Percentiles rank a stretch among this genome's conserved stretches.
These are phyloP conservation scores for Rhinogobio ventralis DNA, from an alignment of 2,797 vertebrate species.

Conservation along the genomic window DNA sequence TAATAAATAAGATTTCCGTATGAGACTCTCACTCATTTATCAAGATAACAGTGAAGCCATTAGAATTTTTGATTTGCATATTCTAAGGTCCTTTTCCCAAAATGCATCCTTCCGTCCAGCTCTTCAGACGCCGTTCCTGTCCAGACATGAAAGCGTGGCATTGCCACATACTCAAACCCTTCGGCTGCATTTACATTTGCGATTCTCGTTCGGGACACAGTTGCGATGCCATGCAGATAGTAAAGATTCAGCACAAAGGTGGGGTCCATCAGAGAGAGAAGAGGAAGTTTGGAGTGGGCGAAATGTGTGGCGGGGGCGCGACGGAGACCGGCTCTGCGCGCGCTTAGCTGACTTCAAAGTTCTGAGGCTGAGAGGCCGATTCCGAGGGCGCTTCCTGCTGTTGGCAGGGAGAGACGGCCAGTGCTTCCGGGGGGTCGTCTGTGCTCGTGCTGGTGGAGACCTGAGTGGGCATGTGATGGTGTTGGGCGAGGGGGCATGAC, in stretches of 20 bases:
- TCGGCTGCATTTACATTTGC: slow-evolving; percentile 73
- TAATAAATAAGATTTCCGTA: slow-evolving; percentile 44
- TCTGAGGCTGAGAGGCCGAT: slow-evolving; percentile 77
- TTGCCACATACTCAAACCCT: slow-evolving; percentile 58
- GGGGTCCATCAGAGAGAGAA: slow-evolving; percentile 60
- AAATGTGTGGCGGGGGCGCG: slow-evolving; percentile 63
- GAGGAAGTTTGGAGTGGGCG: slow-evolving; percentile 56
- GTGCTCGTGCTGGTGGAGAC: slow-evolving; percentile 91
- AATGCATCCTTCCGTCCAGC: slow-evolving; percentile 41
- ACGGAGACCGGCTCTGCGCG: slow-evolving; percentile 86
- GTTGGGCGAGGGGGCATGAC: slow-evolving; percentile 72
- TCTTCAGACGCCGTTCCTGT: slow-evolving; percentile 54
- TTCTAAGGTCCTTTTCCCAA: slow-evolving; percentile 52
- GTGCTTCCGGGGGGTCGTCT: slow-evolving; percentile 76
- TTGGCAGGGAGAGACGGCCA: slow-evolving; percentile 48
- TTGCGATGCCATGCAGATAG: slow-evolving; percentile 89
- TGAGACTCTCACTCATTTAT: slow-evolving; percentile 41
- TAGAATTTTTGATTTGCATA: slow-evolving; percentile 56
- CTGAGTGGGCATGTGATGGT: slow-evolving; percentile 77
- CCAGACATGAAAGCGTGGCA: slow-evolving; percentile 43
- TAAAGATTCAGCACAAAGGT: slow-evolving; percentile 69
- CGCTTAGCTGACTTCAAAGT: slow-evolving; percentile 84
- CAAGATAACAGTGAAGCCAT: slow-evolving; percentile 56
- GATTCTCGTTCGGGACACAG: slow-evolving; percentile 73
- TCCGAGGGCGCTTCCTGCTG: slow-evolving; percentile 61